Conservation (phyloP, 1,140 invertebrate genomes). For the Cydia strobilella region DNA sequence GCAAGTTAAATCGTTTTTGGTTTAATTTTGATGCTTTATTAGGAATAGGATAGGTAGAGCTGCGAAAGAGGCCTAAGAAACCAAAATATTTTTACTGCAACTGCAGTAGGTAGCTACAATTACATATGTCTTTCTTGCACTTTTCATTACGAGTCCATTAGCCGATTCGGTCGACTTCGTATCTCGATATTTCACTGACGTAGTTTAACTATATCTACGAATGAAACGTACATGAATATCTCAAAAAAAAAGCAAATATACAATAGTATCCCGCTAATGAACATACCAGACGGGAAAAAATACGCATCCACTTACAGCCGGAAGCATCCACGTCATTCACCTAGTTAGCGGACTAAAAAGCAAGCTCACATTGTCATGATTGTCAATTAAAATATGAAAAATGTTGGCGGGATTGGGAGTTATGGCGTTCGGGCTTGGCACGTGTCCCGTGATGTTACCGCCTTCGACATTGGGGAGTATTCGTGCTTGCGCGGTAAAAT, state of each 20-base stretch:
- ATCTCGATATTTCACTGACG: neutral
- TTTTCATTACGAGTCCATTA: neutral
- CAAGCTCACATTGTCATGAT: conserved; percentile 34
- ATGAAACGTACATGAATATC: neutral
- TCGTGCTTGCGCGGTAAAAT: neutral
- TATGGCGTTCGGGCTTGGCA: conserved; percentile 44
- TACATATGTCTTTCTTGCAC: too few relatives aligned
- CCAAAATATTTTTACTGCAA: too few relatives aligned
- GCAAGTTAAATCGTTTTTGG: neutral
- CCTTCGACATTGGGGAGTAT: conserved; percentile 5
- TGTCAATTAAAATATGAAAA: conserved; percentile 46
- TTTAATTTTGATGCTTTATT: neutral
- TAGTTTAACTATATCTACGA: neutral
- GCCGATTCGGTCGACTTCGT: neutral
- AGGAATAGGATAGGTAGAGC: neutral
- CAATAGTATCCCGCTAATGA: neutral
- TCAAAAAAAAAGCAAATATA: neutral
- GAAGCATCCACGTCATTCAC: conserved; percentile 18
- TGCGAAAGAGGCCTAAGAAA: too few relatives aligned
- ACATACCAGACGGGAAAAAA: conserved; percentile 5
- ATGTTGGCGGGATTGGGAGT: conserved; percentile 37
- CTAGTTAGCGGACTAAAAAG: conserved; percentile 13
- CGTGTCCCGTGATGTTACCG: conserved; percentile 30
- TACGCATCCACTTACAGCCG: conserved; percentile 9
- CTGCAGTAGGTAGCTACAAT: too few relatives aligned